Percentiles rank a stretch among this genome's conserved stretches.
phyloP scores from a whole-genome alignment of 2,113 vertebrate genomes.

The Gorilla gorilla region DNA sequence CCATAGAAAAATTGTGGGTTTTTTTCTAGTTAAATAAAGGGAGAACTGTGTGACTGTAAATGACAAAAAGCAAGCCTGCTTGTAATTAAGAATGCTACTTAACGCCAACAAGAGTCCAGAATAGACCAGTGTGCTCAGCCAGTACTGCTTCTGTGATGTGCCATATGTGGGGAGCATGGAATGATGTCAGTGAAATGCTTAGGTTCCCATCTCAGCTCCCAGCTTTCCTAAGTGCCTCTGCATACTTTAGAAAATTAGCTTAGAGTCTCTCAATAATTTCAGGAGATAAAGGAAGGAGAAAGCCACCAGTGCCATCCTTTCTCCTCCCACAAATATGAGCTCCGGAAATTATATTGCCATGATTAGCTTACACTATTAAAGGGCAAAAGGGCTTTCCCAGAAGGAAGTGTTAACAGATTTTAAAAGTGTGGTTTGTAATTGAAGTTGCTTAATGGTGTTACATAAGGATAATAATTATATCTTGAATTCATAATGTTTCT shows the following conservation, averaged over 20 bases:
- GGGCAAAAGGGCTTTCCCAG: slow-evolving; percentile 57
- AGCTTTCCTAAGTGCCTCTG: slow-evolving; percentile 36
- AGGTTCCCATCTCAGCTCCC: slow-evolving; percentile 24
- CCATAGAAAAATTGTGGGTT: not conserved
- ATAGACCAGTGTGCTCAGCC: slow-evolving; percentile 52
- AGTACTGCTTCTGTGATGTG: not conserved
- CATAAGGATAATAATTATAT: slow-evolving; percentile 39
- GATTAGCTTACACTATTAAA: slow-evolving; percentile 63
- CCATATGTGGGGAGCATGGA: slow-evolving; percentile 10
- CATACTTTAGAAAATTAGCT: slow-evolving; percentile 66
- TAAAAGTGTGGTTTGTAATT: slow-evolving; percentile 56
- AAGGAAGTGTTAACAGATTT: slow-evolving; percentile 64
- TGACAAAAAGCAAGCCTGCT: slow-evolving; percentile 49
- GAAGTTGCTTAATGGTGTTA: slow-evolving; percentile 34
- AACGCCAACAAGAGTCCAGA: slow-evolving; percentile 49
- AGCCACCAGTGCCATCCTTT: not conserved
- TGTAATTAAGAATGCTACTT: slow-evolving; percentile 51
- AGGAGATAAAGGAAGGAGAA: slow-evolving; percentile 56
- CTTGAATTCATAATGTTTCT: slow-evolving; percentile 13
- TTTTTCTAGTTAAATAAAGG: slow-evolving; percentile 9
- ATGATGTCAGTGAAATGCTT: slow-evolving; percentile 66
- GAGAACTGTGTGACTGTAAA: slow-evolving; percentile 29
- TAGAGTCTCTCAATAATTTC: slow-evolving; percentile 22
- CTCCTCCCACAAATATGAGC: slow-evolving; percentile 47
- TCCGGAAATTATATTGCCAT: slow-evolving; percentile 50